Evolutionary conservation across 1,140 invertebrate genomes (phyloP), one percentile per base, ranked within the genome.

Genomic region (Zaprionus taronus): DNA sequence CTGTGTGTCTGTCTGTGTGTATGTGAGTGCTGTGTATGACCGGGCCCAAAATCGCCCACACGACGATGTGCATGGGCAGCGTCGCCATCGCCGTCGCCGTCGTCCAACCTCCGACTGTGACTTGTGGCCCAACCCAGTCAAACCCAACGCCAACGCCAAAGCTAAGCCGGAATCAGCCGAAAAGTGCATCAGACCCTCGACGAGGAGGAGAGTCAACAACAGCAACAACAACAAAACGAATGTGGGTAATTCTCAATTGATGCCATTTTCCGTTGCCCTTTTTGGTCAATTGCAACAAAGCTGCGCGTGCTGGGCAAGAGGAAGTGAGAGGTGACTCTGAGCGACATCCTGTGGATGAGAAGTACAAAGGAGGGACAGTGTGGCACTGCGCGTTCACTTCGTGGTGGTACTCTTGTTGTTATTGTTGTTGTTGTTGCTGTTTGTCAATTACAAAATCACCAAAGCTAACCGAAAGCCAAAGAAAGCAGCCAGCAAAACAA

Each of bases 241-340:
- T 80, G 81, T 84, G 81, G 81, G 77, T 82, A 83, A 83, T 83
- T 73, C 70, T 66, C 72, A 83, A 84, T 80, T 80, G 78, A 65
- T 83, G 81, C 67, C 73, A 83, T 83, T 80, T 87, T 47, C n/a
- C 77, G 83, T 87, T 87, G 83, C 84, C 83, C 84, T 80, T 64
- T 89, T 87, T 89, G 80, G 73, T 73, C 70, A 86, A 86, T 85
- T 82, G 65, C 47, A 20, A 62, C 31, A 34, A 34, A 34, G 9
- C 76, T 77, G 56, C 22, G 51, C 61, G 67, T 55, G 44, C 47
- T 62, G 49, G 28, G 65, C 41, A 55, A 77, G 83, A 82, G 80
- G 73, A 73, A 77, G 79, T 75, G 64, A 58, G 60, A 57, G 47
- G 36, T 51, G 76, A 41, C 14, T 22, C 14, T 22, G 34, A 47